Conservation (phyloP, 2,113 vertebrate species). For the Pteruthius melanotis region DNA sequence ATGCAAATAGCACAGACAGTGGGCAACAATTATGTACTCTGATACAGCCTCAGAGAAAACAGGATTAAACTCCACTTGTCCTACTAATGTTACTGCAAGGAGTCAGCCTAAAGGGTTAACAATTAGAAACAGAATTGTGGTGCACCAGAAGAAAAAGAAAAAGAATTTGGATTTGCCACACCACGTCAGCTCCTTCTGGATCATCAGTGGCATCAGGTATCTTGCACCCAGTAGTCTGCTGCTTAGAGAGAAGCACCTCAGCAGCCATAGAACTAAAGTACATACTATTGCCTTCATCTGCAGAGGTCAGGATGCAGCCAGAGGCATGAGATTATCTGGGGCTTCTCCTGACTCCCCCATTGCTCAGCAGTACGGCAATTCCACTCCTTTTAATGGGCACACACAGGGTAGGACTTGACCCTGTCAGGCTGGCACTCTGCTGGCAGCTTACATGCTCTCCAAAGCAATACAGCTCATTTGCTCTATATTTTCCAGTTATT, state of each 20-base stretch:
- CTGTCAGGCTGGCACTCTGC: background rate
- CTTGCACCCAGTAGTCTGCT: background rate
- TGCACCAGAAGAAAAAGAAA: background rate
- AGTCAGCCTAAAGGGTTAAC: background rate
- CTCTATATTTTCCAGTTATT: background rate
- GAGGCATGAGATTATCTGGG: background rate
- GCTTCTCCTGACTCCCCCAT: background rate
- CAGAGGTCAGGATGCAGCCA: background rate
- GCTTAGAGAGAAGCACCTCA: accelerated
- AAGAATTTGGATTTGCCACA: background rate
- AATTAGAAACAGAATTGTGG: background rate
- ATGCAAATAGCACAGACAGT: background rate
- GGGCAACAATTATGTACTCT: background rate
- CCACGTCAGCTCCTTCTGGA: background rate
- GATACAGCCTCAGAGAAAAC: background rate
- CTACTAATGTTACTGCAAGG: background rate
- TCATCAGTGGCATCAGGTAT: background rate
- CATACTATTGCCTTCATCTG: background rate
- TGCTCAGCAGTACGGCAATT: background rate
- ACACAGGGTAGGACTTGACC: background rate
- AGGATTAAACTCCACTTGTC: background rate
- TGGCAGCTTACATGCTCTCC: background rate
- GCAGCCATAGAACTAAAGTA: background rate
- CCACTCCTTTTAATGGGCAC: background rate
- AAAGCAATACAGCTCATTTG: background rate